These are phyloP conservation scores for Cassiopea andromeda DNA, from an alignment of 30 jellyfish, hydroid and myxozoan genomes.

Conservation along the genomic window DNA sequence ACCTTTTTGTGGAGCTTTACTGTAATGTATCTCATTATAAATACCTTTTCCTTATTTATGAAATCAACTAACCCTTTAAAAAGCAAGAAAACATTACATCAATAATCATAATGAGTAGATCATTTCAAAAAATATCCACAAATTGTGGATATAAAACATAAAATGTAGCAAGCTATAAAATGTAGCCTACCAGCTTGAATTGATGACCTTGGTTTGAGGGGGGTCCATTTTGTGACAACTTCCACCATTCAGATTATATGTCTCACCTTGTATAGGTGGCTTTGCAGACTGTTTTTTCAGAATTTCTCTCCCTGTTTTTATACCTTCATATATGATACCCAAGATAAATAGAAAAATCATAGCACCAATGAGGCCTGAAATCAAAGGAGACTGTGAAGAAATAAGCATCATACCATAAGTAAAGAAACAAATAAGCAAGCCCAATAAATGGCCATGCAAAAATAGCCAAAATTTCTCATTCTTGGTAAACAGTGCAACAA, in stretches of 20 bases:
- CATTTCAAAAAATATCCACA: too few species aligned
- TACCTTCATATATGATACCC: conserved; percentile 82
- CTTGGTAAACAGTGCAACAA: neutral
- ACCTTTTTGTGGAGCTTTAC: too few species aligned
- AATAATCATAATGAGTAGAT: too few species aligned
- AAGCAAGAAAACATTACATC: too few species aligned
- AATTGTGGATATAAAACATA: too few species aligned
- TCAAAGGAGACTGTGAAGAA: neutral
- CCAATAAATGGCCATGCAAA: neutral
- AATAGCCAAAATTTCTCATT: neutral
- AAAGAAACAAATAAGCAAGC: neutral
- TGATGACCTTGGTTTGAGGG: conserved; percentile 6
- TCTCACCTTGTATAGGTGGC: conserved; percentile 16
- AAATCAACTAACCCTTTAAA: too few species aligned
- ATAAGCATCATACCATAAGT: neutral
- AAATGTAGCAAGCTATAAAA: too few species aligned
- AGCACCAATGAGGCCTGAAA: conserved; percentile 80
- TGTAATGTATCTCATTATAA: too few species aligned
- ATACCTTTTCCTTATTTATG: too few species aligned
- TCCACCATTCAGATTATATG: conserved; percentile 32
- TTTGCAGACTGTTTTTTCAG: conserved; percentile 50
- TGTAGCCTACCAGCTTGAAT: conserved; percentile 30
- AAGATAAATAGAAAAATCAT: conserved; percentile 68
- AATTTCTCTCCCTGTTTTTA: conserved; percentile 75
- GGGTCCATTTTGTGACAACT: conserved; percentile 5